Conservation (phyloP, 2,113 vertebrate species). For the Gnathonemus longibarbis region DNA sequence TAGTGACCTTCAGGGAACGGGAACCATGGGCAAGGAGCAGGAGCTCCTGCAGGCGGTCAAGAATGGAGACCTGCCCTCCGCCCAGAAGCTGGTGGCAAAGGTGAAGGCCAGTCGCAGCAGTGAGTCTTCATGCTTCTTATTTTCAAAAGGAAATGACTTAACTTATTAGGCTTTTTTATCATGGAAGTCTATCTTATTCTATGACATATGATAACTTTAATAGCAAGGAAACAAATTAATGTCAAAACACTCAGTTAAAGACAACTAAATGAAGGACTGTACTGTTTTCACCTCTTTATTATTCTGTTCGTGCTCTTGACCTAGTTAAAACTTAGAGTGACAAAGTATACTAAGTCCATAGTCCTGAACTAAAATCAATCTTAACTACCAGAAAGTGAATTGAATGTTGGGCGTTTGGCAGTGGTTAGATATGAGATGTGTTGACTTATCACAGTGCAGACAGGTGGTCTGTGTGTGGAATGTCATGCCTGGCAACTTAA, state of each 20-base stretch:
- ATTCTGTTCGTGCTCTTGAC: background rate
- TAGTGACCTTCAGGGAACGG: conserved; percentile 6
- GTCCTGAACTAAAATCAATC: background rate
- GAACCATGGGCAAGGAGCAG: conserved; percentile 65
- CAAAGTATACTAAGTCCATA: background rate
- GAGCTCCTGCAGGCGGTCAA: conserved; percentile 67
- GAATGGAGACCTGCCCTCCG: conserved; percentile 55
- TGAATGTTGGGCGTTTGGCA: background rate
- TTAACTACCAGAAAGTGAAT: background rate
- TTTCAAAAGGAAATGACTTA: background rate
- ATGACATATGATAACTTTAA: background rate
- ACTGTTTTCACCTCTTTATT: background rate
- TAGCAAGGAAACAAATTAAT: background rate
- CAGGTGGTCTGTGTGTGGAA: background rate
- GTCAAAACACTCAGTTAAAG: background rate
- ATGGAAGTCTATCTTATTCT: background rate
- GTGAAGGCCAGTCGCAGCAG: conserved; percentile 57
- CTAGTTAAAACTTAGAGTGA: background rate
- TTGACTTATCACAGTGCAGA: background rate
- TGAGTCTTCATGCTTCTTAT: conserved; percentile 42
- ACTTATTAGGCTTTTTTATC: background rate
- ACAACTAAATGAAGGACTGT: background rate
- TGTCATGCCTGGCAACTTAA: background rate
- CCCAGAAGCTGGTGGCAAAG: conserved; percentile 60
- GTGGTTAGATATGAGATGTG: background rate